A percentile compares a stretch with the other conserved stretches of the same genome.
Evolutionary conservation across 2,797 vertebrate genomes (phyloP).

Genomic region (Cichlasoma orientale): DNA sequence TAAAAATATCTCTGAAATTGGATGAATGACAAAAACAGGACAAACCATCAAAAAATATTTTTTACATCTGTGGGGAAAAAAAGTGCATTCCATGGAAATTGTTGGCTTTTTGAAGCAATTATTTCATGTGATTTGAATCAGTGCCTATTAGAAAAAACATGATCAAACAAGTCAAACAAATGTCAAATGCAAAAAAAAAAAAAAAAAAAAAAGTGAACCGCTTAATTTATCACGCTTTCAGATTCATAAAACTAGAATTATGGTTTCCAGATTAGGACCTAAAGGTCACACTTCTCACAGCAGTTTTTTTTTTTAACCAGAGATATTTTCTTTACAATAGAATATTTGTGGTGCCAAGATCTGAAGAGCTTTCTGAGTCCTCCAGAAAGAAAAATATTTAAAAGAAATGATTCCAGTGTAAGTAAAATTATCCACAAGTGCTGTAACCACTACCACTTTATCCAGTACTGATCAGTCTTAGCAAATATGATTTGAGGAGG

Average conservation of each 20-base stretch:
- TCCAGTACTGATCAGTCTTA: not conserved
- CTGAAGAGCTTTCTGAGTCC: not conserved
- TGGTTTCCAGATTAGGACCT: not conserved
- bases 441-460: not conserved
- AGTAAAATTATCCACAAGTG: not conserved
- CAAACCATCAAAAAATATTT: not conserved
- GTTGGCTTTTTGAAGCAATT: not conserved
- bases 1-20: not conserved
- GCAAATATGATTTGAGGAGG: not conserved
- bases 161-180: not conserved
- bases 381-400: not conserved
- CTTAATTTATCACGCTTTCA: not conserved
- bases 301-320: not conserved
- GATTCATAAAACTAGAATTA: not conserved
- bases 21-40: not conserved
- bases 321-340: not conserved
- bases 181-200: not conserved
- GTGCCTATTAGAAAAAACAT: not conserved
- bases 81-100: not conserved
- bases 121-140: not conserved
- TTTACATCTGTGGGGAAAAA: fast-evolving
- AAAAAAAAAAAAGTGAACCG: not conserved
- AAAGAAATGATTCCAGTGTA: not conserved
- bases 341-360: not conserved
- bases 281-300: not conserved